phyloP scores from a whole-genome alignment of 2,113 vertebrate genomes.

The Mystacornis crossleyi region DNA sequence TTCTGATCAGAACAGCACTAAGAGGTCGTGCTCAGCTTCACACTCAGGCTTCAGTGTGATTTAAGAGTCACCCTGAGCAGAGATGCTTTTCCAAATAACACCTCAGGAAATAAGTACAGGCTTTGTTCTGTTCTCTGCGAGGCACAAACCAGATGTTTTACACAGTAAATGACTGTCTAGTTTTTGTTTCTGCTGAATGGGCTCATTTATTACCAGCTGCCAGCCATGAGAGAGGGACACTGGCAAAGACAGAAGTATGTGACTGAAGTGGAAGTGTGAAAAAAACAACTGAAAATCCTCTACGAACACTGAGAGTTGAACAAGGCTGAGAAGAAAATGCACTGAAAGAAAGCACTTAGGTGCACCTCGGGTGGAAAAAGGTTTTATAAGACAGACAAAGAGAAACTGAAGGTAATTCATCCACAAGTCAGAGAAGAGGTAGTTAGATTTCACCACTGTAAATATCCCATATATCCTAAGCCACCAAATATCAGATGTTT shows the following conservation, averaged over 20 bases:
- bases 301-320: neutral
- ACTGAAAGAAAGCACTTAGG: neutral
- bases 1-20: neutral
- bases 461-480: neutral
- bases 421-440: neutral
- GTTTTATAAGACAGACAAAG: neutral
- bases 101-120: neutral
- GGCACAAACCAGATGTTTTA: slow-evolving; percentile 34
- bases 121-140: neutral
- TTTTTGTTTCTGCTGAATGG: slow-evolving; percentile 8
- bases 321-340: neutral
- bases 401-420: neutral
- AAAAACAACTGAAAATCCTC: neutral
- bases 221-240: neutral
- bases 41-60: neutral
- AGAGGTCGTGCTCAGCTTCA: neutral
- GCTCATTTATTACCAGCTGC: slow-evolving; percentile 42
- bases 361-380: neutral
- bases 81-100: neutral
- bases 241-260: neutral
- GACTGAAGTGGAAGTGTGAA: neutral
- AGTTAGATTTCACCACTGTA: neutral
- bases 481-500: neutral
- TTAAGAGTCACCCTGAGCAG: slow-evolving; percentile 2
- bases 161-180: neutral